phyloP scores from a whole-genome alignment of 2,888 invertebrate species.

The Megalurothrips usitatus region DNA sequence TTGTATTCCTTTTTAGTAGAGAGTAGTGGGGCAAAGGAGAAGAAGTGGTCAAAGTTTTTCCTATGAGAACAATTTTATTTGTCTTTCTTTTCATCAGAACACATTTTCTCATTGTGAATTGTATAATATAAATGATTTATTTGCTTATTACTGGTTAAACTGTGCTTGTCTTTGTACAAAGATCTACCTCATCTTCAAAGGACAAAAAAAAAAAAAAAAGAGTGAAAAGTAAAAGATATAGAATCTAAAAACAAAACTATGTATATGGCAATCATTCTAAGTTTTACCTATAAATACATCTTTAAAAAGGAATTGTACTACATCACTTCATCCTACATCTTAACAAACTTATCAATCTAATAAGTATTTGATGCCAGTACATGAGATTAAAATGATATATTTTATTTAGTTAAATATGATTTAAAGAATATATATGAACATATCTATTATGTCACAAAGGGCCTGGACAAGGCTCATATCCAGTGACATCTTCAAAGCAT shows the following conservation, averaged over 20 bases:
- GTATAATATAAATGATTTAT: not conserved
- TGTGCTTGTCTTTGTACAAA: too few relatives aligned
- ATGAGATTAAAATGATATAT: slow-evolving; percentile 3
- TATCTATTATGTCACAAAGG: not conserved
- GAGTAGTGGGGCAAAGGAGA: too few relatives aligned
- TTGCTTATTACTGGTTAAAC: not conserved
- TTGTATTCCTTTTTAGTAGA: too few relatives aligned
- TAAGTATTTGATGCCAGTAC: slow-evolving; percentile 12
- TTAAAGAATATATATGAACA: slow-evolving; percentile 15
- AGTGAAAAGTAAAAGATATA: not conserved
- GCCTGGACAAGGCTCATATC: not conserved
- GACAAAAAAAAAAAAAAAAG: not conserved
- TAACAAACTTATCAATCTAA: slow-evolving; percentile 6
- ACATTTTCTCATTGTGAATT: not conserved
- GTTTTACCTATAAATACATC: too few relatives aligned
- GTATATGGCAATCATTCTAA: not conserved
- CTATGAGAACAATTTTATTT: slow-evolving; percentile 4
- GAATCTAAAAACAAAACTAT: not conserved
- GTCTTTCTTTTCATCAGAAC: not conserved
- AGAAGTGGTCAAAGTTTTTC: too few relatives aligned
- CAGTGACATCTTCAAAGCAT: slow-evolving; percentile 6
- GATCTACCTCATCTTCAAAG: too few relatives aligned
- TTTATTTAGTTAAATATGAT: not conserved
- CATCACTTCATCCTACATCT: not conserved
- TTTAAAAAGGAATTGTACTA: slow-evolving; percentile 2